Conservation (phyloP, 2,113 vertebrate genomes). For the Physeter macrocephalus region DNA sequence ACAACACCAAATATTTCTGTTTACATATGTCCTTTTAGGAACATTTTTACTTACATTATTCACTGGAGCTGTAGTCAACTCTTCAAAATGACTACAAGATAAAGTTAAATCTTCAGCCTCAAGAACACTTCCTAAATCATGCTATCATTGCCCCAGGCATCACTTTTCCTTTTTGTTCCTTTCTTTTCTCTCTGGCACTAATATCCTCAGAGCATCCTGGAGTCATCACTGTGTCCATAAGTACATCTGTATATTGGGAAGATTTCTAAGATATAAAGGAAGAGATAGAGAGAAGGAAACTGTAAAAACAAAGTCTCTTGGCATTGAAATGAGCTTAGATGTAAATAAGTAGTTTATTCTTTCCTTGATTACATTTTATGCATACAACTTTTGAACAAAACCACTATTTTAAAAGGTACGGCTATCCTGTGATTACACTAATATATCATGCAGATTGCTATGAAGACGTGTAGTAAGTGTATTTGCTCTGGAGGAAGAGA, state of each 20-base stretch:
- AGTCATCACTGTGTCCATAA: rapidly evolving
- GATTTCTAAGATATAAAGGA: neutral
- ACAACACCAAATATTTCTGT: neutral
- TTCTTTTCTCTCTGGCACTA: neutral
- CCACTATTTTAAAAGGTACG: neutral
- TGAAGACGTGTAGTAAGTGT: neutral
- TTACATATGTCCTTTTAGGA: neutral
- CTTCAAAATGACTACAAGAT: too few species aligned
- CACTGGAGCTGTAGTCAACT: neutral
- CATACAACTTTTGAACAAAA: neutral
- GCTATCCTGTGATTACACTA: neutral
- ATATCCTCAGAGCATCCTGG: neutral
- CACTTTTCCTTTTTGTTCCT: neutral
- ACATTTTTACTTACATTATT: neutral
- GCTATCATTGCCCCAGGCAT: neutral
- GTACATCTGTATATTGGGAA: neutral
- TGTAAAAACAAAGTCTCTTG: neutral
- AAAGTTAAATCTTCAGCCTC: too few species aligned
- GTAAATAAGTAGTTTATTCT: neutral
- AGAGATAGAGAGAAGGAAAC: neutral
- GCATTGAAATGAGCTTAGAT: neutral
- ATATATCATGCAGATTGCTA: neutral
- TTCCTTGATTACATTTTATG: slow-evolving; percentile 12
- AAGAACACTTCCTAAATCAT: too few species aligned
- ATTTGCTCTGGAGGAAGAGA: neutral